Percentiles rank a stretch among this genome's conserved stretches.
Evolutionary conservation across 1,140 invertebrate genomes (phyloP).

Genomic region (Adoxophyes honmai): DNA sequence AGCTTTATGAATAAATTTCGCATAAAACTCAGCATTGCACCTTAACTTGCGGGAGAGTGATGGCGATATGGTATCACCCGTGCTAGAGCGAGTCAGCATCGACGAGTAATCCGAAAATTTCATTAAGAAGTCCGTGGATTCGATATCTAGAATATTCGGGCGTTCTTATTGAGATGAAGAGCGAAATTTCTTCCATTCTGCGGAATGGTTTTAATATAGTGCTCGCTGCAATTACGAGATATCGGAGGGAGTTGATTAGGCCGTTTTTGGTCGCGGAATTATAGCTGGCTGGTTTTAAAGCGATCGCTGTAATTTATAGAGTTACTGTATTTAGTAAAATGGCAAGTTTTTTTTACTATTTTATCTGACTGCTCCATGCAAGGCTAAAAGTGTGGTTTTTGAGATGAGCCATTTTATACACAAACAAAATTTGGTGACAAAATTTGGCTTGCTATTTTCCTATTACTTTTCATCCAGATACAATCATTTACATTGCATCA

Average conservation of each 20-base stretch:
- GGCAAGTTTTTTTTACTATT: too few relatives aligned
- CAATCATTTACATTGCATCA: too few relatives aligned
- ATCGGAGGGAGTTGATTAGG: slow-evolving; percentile 18
- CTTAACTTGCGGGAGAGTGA: slow-evolving; percentile 54
- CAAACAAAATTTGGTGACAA: too few relatives aligned
- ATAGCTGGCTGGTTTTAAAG: too few relatives aligned
- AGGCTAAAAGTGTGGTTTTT: too few relatives aligned
- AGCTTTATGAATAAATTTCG: slow-evolving; percentile 76
- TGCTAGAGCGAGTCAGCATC: slow-evolving; percentile 28
- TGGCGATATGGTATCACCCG: slow-evolving; percentile 27
- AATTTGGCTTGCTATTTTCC: too few relatives aligned
- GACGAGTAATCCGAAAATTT: slow-evolving; percentile 74
- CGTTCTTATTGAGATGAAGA: slow-evolving; percentile 60
- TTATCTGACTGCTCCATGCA: too few relatives aligned
- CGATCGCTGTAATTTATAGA: too few relatives aligned
- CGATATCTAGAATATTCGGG: slow-evolving; percentile 71
- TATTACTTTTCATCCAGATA: too few relatives aligned
- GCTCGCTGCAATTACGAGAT: slow-evolving; percentile 47
- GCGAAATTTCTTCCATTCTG: slow-evolving; percentile 59
- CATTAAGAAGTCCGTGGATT: slow-evolving; percentile 71
- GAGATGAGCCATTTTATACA: too few relatives aligned
- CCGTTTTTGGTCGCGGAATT: background rate
- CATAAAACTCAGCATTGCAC: slow-evolving; percentile 71
- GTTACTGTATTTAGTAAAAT: too few relatives aligned
- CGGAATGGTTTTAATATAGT: slow-evolving; percentile 55